Evolutionary conservation across 2,888 invertebrate genomes (phyloP), one percentile per base, ranked within the genome.

Genomic region (Polydrusus tereticollis): DNA sequence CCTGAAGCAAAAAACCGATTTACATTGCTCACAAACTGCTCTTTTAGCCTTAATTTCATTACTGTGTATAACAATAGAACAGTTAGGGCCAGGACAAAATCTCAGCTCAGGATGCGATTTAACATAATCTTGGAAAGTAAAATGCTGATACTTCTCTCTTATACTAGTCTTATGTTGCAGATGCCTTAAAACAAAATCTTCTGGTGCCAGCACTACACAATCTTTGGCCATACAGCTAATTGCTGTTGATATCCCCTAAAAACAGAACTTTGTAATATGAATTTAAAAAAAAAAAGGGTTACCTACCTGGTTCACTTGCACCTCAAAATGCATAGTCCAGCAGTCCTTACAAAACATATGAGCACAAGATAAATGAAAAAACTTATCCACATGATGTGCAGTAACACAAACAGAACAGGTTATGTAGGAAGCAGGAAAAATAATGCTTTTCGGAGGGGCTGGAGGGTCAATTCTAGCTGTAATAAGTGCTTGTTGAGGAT

Each of bases 211-310:
- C 43, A 98, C 93, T 83, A 94, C 93, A 87, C 99, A 99, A 76
- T 94, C 94, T 82, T 93, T 93, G 55, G 96, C 96, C 99, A 99
- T 99, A 86, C 99, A 99, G 82, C 96, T 94, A 80, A 99, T 97
- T 78, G 94, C 96, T 88, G 92, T 89, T 75, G 90, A 90, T 75
- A 91, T 91, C 81, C 92, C 92, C 91, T 84, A 70, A 72, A 78
- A 69, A 1, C 58, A n/a, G 29, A n/a, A 45, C 14, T 45, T 23
- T 43, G 2, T 59, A 21, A 38, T 7, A 59, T 12, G 3, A 26
- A 20, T 4, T n/a, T n/a, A 16, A 4, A 12, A 7, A 41, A 21
- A 43, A 60, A 23, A 12, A 7, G 26, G 14, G 10, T n/a, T 62
- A 38, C 63, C 89, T 88, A 86, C 96, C 95, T 95, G 95, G 86